These are phyloP conservation scores for Leucoraja erinaceus DNA, from an alignment of 2,113 vertebrate species.

Conservation along the genomic window DNA sequence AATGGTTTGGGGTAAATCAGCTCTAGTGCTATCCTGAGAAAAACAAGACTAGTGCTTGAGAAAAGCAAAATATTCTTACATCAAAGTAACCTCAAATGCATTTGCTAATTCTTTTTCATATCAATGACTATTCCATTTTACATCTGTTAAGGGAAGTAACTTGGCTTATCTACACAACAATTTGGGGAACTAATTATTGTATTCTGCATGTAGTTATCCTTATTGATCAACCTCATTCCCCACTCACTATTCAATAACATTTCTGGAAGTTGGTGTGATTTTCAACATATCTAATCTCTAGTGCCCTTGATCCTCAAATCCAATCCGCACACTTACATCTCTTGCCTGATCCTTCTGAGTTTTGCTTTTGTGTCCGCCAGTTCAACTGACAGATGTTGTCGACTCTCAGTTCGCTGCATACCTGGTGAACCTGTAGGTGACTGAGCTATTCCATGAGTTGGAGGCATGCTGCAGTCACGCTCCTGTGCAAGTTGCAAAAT, in stretches of 20 bases:
- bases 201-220: not conserved
- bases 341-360: conserved; percentile 87
- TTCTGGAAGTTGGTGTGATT: not conserved
- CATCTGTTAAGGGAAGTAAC: not conserved
- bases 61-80: not conserved
- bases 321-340: conserved; percentile 74
- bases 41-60: not conserved
- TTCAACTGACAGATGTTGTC: conserved; percentile 93
- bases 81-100: not conserved
- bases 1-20: not conserved
- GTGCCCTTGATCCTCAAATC: conserved; percentile 33
- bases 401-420: conserved; percentile 89
- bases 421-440: conserved; percentile 84
- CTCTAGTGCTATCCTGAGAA: not conserved
- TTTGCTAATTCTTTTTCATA: not conserved
- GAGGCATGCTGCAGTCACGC: conserved; percentile 80
- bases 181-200: not conserved
- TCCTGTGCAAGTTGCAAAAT: conserved; percentile 91
- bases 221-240: not conserved
- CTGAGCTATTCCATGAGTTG: conserved; percentile 67
- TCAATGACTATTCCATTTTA: not conserved
- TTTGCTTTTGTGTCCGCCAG: conserved; percentile 93
- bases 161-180: not conserved
- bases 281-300: not conserved
- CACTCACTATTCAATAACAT: not conserved